These are phyloP conservation scores for Dione vanillae DNA, from an alignment of 2,888 invertebrate species.

Conservation along the genomic window DNA sequence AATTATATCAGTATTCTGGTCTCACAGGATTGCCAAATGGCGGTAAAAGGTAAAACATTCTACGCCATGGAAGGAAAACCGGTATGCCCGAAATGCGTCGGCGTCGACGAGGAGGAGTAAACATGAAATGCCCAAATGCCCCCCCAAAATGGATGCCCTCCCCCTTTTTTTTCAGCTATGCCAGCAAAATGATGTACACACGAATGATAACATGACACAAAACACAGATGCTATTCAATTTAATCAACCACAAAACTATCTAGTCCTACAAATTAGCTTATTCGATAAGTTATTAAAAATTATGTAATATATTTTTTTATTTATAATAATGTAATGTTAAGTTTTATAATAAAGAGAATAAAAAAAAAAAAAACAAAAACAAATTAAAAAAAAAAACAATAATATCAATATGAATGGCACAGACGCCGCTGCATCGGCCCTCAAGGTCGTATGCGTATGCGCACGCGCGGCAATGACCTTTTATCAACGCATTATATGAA, in stretches of 20 bases:
- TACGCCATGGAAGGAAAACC: conserved; percentile 99
- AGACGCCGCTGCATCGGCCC: conserved; percentile 47
- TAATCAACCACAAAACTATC: conserved; percentile 53
- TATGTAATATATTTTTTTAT: conserved; percentile 77
- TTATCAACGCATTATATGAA: conserved; percentile 63
- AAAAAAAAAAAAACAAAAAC: conserved; percentile 62
- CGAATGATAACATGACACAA: conserved; percentile 47
- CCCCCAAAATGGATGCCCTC: conserved; percentile 72
- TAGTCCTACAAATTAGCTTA: conserved; percentile 60
- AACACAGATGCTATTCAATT: conserved; percentile 54
- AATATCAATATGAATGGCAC: conserved; percentile 45
- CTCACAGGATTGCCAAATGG: conserved; percentile 95
- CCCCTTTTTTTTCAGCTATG: conserved; percentile 81
- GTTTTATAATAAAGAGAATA: conserved; percentile 83
- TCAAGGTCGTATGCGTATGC: conserved; percentile 72
- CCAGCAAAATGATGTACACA: conserved; percentile 57
- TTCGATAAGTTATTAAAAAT: conserved; percentile 67
- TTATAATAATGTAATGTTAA: conserved; percentile 79
- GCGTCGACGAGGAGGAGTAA: conserved; percentile 93
- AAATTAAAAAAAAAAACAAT: conserved; percentile 52
- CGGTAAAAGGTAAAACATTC: conserved; percentile 97
- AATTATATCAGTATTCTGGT: conserved; percentile 52
- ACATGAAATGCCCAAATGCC: conserved; percentile 59
- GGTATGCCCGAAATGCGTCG: conserved; percentile 96
- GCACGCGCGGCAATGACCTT: conserved; percentile 76